Evolutionary conservation across 2,113 vertebrate species (phyloP).

Genomic region (Heptranchias perlo): DNA sequence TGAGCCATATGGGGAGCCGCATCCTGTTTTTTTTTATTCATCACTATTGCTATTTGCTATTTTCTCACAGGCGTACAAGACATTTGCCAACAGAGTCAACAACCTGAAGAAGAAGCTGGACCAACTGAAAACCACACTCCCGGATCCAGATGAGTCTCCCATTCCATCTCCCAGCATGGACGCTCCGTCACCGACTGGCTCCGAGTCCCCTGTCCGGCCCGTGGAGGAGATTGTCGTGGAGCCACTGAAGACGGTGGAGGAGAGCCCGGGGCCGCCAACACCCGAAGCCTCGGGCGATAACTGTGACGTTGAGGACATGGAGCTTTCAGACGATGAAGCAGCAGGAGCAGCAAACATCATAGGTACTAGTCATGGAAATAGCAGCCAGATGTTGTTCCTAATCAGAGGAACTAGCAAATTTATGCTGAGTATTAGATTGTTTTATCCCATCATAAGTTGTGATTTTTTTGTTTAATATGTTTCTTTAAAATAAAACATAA

Average conservation of each 20-base stretch:
- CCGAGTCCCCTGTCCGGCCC: constrained; percentile 82
- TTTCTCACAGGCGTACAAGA: constrained; percentile 78
- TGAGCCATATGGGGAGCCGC: background rate
- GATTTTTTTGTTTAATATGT: background rate
- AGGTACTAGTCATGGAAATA: constrained; percentile 52
- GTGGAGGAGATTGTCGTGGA: constrained; percentile 52
- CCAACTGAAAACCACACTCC: constrained; percentile 83
- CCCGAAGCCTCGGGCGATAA: constrained; percentile 68
- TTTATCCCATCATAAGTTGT: background rate
- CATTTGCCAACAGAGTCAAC: constrained; percentile 87
- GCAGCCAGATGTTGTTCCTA: too few species aligned
- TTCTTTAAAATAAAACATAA: background rate
- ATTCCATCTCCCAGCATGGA: constrained; percentile 88
- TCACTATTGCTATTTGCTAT: background rate
- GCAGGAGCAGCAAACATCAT: constrained; percentile 59
- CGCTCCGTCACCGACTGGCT: constrained; percentile 85
- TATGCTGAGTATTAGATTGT: background rate
- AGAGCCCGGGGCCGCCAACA: constrained; percentile 56
- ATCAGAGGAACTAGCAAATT: background rate
- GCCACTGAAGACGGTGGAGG: constrained; percentile 44
- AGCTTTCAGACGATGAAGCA: constrained; percentile 86
- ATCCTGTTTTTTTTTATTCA: too few species aligned
- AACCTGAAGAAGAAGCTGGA: constrained; percentile 93
- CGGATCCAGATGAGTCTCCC: constrained; percentile 85
- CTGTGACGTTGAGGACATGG: constrained; percentile 84